Conservation (phyloP, 2,797 vertebrate species). For the Acropternis orthonyx region DNA sequence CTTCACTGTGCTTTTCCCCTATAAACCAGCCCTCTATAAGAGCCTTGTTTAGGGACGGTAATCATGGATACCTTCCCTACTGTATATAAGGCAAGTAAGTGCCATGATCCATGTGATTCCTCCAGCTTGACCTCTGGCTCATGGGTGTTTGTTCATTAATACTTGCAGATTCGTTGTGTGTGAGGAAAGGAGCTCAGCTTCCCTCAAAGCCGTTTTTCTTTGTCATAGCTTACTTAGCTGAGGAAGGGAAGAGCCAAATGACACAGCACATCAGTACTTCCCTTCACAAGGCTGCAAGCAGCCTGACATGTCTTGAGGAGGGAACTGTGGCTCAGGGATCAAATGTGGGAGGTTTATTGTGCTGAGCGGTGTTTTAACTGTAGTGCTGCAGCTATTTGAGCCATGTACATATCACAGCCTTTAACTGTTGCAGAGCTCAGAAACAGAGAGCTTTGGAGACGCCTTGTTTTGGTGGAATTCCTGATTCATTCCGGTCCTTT, state of each 20-base stretch:
- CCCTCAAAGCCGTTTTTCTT: not conserved
- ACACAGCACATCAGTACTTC: not conserved
- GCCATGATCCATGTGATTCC: not conserved
- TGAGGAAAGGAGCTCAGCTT: not conserved
- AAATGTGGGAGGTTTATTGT: not conserved
- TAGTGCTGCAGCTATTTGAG: not conserved
- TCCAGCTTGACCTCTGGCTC: not conserved
- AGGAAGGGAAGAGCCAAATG: not conserved
- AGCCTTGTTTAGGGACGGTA: not conserved
- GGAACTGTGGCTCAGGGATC: not conserved
- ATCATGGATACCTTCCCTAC: not conserved
- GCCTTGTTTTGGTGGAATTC: not conserved
- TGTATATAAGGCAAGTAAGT: not conserved
- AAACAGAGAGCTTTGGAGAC: not conserved
- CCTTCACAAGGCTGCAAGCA: not conserved
- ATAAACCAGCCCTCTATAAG: not conserved
- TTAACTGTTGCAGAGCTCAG: not conserved
- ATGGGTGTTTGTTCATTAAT: not conserved
- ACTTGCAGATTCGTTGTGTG: rapidly evolving
- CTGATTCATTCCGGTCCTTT: not conserved
- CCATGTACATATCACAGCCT: not conserved
- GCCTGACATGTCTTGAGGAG: not conserved
- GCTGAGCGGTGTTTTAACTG: not conserved
- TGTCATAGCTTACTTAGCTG: not conserved
- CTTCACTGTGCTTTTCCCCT: not conserved